phyloP scores from a whole-genome alignment of 2,113 vertebrate genomes.

The Anolis sagrei region DNA sequence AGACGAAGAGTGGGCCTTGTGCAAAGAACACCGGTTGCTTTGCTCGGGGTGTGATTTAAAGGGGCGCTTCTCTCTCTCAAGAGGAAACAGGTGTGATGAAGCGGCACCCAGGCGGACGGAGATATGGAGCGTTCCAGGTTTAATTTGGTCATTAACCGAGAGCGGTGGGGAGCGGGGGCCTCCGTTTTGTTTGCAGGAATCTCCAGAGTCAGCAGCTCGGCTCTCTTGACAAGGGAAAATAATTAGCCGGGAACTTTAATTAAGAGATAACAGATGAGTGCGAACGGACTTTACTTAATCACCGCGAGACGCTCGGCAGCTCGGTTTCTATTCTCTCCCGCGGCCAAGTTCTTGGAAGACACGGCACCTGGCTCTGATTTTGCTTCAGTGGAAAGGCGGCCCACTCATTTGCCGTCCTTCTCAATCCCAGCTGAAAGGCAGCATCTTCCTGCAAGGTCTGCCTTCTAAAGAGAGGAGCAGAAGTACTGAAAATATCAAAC shows the following conservation, averaged over 20 bases:
- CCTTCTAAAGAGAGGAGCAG: too few relatives aligned
- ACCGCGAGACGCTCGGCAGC: slow-evolving; percentile 19
- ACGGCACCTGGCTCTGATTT: neutral
- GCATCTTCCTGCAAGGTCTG: too few relatives aligned
- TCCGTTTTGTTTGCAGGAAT: slow-evolving; percentile 59
- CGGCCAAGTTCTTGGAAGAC: neutral
- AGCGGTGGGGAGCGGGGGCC: slow-evolving; percentile 47
- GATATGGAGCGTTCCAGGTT: slow-evolving; percentile 63
- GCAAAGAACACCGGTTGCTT: slow-evolving; percentile 47
- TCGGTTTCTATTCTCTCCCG: slow-evolving; percentile 29
- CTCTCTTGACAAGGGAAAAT: slow-evolving; percentile 71
- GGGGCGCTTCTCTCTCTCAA: slow-evolving; percentile 56
- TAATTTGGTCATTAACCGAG: slow-evolving; percentile 68
- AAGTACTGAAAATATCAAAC: too few relatives aligned
- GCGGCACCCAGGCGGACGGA: slow-evolving; percentile 56
- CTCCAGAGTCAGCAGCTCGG: slow-evolving; percentile 69
- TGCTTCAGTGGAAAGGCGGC: neutral
- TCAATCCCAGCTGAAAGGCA: neutral
- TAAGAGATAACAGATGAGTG: slow-evolving; percentile 75
- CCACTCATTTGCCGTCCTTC: neutral
- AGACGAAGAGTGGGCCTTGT: slow-evolving; percentile 38
- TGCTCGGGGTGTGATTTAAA: slow-evolving; percentile 52
- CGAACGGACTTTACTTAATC: slow-evolving; percentile 66
- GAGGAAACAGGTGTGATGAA: slow-evolving; percentile 66
- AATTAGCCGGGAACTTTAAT: slow-evolving; percentile 75